Evolutionary conservation across 1,140 invertebrate species (phyloP).

Genomic region (Hypothenemus hampei): DNA sequence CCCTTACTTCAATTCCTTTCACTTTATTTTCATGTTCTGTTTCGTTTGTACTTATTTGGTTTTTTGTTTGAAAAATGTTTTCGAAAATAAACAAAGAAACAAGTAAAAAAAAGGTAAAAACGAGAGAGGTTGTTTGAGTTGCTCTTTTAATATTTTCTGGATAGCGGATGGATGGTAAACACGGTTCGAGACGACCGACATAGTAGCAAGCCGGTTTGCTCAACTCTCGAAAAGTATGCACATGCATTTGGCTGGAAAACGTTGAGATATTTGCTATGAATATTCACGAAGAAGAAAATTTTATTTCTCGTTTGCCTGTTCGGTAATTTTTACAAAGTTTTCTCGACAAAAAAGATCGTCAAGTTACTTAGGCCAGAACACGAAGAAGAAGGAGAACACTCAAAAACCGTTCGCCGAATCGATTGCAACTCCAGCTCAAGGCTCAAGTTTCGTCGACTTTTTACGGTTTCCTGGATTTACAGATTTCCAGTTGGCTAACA

Average conservation of each 20-base stretch:
- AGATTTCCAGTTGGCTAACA: conserved; percentile 17
- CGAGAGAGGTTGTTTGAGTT: conserved; percentile 10
- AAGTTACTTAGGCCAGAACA: conserved; percentile 1
- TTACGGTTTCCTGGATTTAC: conserved; percentile 23
- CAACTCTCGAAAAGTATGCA: conserved; percentile 25
- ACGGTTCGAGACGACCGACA: conserved; percentile 18
- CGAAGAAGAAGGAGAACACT: neutral
- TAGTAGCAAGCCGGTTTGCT: conserved; percentile 16
- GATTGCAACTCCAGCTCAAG: conserved; percentile 6
- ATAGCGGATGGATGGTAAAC: conserved; percentile 17
- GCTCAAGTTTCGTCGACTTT: conserved; percentile 20
- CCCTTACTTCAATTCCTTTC: no score
- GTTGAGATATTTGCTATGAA: conserved; percentile 16
- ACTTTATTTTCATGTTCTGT: no score
- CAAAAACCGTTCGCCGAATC: conserved; percentile 1
- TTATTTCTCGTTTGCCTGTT: conserved; percentile 4
- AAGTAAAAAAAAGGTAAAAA: neutral
- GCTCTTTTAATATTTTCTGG: conserved; percentile 21
- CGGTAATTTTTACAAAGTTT: neutral
- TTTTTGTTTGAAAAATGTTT: no score
- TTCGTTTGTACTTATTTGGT: no score
- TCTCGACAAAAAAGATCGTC: neutral
- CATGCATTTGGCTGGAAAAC: conserved; percentile 20
- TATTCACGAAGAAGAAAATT: conserved; percentile 15
- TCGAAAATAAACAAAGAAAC: no score